Percentiles rank a stretch among this genome's conserved stretches.
These are phyloP conservation scores for Cordylochernes scorpioides DNA, from an alignment of 2,888 invertebrate genomes.

Conservation along the genomic window DNA sequence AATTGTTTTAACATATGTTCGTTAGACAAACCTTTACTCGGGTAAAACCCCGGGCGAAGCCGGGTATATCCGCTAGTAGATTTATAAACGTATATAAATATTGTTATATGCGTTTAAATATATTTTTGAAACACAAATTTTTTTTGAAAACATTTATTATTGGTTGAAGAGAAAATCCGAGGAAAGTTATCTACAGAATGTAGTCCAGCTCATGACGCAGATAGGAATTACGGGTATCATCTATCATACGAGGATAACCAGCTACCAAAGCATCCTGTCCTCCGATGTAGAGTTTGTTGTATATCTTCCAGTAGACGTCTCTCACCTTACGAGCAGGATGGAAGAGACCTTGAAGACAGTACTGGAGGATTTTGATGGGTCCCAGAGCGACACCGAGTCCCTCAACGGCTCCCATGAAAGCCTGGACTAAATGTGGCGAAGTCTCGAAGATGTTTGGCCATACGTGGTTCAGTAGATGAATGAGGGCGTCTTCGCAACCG, in stretches of 20 bases:
- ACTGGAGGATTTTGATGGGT: slow-evolving; percentile 83
- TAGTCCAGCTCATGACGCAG: slow-evolving; percentile 81
- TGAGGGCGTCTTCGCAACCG: slow-evolving; percentile 90
- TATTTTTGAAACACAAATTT: no score
- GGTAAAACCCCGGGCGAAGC: no score
- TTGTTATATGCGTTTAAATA: no score
- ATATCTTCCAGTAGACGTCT: slow-evolving; percentile 99
- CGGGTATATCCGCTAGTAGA: no score
- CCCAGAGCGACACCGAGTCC: slow-evolving; percentile 88
- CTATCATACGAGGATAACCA: slow-evolving; percentile 83
- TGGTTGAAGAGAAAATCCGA: no score
- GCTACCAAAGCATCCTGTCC: slow-evolving; percentile 92
- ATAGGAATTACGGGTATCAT: slow-evolving; percentile 72
- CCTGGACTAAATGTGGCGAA: slow-evolving; percentile 95
- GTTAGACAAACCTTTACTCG: no score
- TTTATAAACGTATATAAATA: no score
- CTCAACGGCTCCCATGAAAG: slow-evolving; percentile 96
- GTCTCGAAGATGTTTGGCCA: slow-evolving; percentile 99
- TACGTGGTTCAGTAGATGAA: slow-evolving; percentile 87
- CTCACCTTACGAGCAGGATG: slow-evolving; percentile 97
- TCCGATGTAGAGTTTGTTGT: slow-evolving; percentile 94
- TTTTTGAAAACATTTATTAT: no score
- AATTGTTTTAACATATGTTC: no score
- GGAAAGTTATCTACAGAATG: slow-evolving; percentile 51
- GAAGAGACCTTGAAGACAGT: slow-evolving; percentile 78